phyloP scores from a whole-genome alignment of 2,113 vertebrate species.

The Cochlearius cochlearius region DNA sequence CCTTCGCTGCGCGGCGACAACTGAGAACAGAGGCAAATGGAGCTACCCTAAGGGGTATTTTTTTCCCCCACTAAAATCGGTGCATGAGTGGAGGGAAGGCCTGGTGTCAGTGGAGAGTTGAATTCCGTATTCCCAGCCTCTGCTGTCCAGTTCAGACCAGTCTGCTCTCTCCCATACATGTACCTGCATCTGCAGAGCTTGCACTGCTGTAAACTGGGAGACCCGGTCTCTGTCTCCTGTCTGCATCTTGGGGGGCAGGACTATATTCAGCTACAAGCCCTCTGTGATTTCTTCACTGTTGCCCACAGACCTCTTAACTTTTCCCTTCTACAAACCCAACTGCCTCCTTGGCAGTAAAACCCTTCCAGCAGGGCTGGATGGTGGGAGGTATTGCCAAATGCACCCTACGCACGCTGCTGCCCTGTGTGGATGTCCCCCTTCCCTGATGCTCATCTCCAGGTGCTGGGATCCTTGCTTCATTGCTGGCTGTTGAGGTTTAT shows the following conservation, averaged over 20 bases:
- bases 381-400: neutral
- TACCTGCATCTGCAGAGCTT: neutral
- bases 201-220: neutral
- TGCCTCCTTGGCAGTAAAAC: neutral
- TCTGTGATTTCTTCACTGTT: neutral
- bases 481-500: neutral
- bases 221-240: neutral
- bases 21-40: neutral
- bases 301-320: neutral
- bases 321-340: neutral
- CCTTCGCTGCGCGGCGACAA: accelerated
- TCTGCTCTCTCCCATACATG: neutral
- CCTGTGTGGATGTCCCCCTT: accelerated
- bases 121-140: neutral
- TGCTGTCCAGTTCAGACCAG: neutral
- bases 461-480: neutral
- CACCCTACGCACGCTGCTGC: neutral
- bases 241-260: neutral
- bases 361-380: neutral
- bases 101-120: neutral
- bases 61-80: neutral
- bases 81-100: neutral
- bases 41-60: neutral
- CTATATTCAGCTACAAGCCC: neutral
- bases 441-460: neutral